Base-by-base conservation (phyloP, 2,797 vertebrate genomes). In the Huso huso region DNA sequence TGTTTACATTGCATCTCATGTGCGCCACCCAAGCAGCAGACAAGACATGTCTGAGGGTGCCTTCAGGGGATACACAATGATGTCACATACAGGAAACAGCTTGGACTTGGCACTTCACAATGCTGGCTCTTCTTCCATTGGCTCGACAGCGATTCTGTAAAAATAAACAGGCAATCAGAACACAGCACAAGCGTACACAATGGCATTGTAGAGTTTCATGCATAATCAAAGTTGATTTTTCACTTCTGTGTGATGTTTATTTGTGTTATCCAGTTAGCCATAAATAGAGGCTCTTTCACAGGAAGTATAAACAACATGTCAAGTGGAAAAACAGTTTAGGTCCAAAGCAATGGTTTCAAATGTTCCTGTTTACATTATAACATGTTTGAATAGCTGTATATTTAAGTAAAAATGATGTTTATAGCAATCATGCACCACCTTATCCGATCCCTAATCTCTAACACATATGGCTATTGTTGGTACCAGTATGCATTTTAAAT, bases 151-250 rank as follows among this genome's bases (percentile, higher is more conserved):
- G 87, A 86, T 80, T 78, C 88, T 94, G 90, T 84, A 91, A 97
- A 95, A 97, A 97, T 96, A 97, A 98, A 97, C 94, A 96, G 88
- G 91, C 94, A 97, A 97, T 99, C 95, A 97, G 93, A 90, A 93
- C 79, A 85, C 87, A 73, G 92, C 82, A 76, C 84, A 83, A 92
- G 92, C 87, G 83, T 95, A 94, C 91, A 97, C 94, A 95, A 94
- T 90, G 91, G 88, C 89, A 92, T 90, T 86, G 92, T 92, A 87
- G 89, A 91, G 92, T 86, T 90, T 89, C 91, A 89, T 90, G 89
- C 89, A 93, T 93, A 94, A 95, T 95, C 95, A 95, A 94, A 93
- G 91, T 87, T 89, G 90, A 93, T 94, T 94, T 94, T 94, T 93
- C 83, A 93, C 89, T 84, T 79, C 83, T 87, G 88, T 85, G 86